A percentile compares a stretch with the other conserved stretches of the same genome.
Evolutionary conservation across 1,140 invertebrate genomes (phyloP).

Genomic region (Acromyrmex charruanus): DNA sequence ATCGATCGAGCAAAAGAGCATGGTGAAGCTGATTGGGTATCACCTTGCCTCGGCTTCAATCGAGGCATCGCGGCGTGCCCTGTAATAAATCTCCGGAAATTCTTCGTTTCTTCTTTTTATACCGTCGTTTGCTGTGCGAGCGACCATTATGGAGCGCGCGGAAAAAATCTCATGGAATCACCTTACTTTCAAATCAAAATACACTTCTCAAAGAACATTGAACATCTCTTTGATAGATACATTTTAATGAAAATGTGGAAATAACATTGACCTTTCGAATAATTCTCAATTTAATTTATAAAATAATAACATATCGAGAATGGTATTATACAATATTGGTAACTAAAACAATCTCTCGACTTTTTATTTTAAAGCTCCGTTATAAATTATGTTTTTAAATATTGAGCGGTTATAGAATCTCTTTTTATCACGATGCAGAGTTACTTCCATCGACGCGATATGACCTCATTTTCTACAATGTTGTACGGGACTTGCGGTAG

Average conservation of each 20-base stretch:
- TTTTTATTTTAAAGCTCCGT: not conserved
- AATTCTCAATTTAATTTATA: not conserved
- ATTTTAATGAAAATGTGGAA: slow-evolving; percentile 5
- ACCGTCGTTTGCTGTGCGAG: slow-evolving; percentile 8
- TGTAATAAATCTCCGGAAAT: slow-evolving; percentile 74
- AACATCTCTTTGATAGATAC: not conserved
- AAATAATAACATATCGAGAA: not conserved
- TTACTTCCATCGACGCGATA: slow-evolving; percentile 16
- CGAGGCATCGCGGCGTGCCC: slow-evolving; percentile 59
- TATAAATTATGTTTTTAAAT: slow-evolving; percentile 3
- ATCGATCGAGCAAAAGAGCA: slow-evolving; percentile 64
- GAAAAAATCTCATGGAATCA: slow-evolving; percentile 27
- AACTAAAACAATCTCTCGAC: not conserved
- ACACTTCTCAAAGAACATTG: not conserved
- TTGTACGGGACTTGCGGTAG: slow-evolving; percentile 42
- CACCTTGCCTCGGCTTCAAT: slow-evolving; percentile 71
- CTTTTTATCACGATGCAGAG: not conserved
- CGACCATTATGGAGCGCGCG: slow-evolving; percentile 16
- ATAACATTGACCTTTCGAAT: not conserved
- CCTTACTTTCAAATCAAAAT: slow-evolving; percentile 41
- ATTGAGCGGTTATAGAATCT: slow-evolving; percentile 6
- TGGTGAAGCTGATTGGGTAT: slow-evolving; percentile 70
- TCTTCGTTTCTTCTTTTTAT: slow-evolving; percentile 43
- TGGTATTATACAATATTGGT: not conserved
- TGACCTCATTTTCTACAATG: slow-evolving; percentile 47